These are phyloP conservation scores for Argentina silus DNA, from an alignment of 2,797 vertebrate genomes.

Conservation along the genomic window DNA sequence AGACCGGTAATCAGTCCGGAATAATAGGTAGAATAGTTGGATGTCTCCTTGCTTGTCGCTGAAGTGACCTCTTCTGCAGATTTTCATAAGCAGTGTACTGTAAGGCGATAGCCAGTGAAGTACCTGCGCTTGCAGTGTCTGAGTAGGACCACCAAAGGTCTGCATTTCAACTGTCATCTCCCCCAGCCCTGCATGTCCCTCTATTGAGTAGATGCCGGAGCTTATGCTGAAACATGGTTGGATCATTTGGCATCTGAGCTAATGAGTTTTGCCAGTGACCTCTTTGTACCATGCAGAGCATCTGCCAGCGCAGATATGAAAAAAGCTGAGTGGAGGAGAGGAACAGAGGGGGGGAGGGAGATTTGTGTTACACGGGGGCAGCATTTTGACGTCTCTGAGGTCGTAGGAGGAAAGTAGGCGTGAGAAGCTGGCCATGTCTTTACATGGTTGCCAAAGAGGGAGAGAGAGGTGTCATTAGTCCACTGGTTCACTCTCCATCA, in stretches of 20 bases:
- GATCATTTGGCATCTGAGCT: conserved; percentile 30
- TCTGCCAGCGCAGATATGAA: conserved; percentile 1
- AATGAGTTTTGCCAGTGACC: conserved; percentile 32
- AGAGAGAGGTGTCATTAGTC: conserved; percentile 41
- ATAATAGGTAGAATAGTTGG: no score
- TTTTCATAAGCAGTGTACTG: no score
- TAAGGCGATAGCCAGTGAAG: no score
- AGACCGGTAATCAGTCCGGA: no score
- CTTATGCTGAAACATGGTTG: conserved; percentile 12
- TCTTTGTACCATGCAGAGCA: conserved; percentile 19
- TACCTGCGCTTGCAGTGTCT: no score
- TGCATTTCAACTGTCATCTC: no score
- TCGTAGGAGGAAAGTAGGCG: conserved; percentile 51
- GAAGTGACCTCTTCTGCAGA: no score
- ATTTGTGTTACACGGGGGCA: conserved; percentile 46
- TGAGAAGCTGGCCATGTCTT: conserved; percentile 43
- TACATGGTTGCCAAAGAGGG: conserved; percentile 51
- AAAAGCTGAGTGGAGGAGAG: conserved; percentile 26
- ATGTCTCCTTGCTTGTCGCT: no score
- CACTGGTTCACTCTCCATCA: conserved; percentile 13
- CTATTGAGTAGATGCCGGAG: conserved; percentile 13
- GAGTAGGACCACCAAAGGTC: no score
- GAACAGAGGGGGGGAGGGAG: conserved; percentile 5
- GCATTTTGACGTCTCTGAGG: conserved; percentile 59
- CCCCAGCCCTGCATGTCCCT: background rate